Evolutionary conservation across 2,888 invertebrate genomes (phyloP).

Genomic region (Ametastegia equiseti): DNA sequence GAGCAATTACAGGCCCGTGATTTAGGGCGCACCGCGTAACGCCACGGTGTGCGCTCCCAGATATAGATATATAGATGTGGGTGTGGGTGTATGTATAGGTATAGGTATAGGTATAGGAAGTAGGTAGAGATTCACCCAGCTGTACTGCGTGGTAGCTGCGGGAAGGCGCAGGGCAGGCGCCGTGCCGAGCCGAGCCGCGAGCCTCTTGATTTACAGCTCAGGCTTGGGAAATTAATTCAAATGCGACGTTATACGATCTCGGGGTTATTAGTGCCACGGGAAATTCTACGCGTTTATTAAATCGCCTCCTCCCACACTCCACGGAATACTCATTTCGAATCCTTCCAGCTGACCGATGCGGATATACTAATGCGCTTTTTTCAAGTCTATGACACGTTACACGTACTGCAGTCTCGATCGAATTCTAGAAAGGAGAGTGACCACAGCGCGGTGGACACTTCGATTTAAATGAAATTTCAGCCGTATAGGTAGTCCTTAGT

Average conservation of each 20-base stretch:
- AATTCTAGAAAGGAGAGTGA: no score
- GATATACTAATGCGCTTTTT: no score
- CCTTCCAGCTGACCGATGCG: background rate
- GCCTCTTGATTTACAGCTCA: constrained; percentile 66
- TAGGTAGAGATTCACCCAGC: background rate
- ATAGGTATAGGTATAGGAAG: background rate
- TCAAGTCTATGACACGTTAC: no score
- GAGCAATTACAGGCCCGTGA: constrained; percentile 60
- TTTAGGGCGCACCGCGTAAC: constrained; percentile 55
- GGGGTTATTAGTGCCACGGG: constrained; percentile 19
- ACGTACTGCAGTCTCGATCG: no score
- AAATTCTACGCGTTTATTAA: constrained; percentile 25
- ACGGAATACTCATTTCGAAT: background rate
- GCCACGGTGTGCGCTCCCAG: constrained; percentile 18
- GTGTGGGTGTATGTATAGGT: background rate
- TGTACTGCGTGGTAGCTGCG: background rate
- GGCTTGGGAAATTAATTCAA: constrained; percentile 70
- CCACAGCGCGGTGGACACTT: no score
- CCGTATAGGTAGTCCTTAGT: no score
- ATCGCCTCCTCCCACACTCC: background rate
- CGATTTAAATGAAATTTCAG: no score
- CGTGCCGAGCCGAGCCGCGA: constrained; percentile 56
- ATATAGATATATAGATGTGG: background rate
- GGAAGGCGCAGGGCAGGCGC: background rate
- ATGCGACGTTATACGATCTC: constrained; percentile 69